phyloP scores from a whole-genome alignment of 2,888 invertebrate genomes.

The Cryptus armator region DNA sequence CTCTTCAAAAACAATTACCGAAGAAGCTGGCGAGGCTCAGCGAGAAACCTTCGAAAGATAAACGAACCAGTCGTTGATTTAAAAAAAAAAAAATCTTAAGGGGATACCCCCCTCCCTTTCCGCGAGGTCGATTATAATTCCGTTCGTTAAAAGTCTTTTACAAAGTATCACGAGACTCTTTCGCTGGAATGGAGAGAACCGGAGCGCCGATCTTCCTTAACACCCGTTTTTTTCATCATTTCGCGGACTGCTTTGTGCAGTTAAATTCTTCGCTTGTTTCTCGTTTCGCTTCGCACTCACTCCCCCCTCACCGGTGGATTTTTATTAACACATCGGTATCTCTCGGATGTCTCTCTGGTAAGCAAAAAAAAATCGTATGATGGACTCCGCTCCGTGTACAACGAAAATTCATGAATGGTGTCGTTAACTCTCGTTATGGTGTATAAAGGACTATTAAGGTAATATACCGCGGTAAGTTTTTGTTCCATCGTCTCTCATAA shows the following conservation, averaged over 20 bases:
- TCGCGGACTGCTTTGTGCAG: not conserved
- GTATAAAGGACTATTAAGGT: constrained; percentile 30
- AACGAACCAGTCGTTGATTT: constrained; percentile 50
- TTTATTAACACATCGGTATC: not conserved
- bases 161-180: constrained; percentile 17
- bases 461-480: too few relatives aligned
- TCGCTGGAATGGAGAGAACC: constrained; percentile 18
- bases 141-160: constrained; percentile 53
- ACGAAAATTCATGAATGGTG: constrained; percentile 47
- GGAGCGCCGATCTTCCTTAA: constrained; percentile 18
- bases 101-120: constrained; percentile 34
- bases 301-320: not conserved
- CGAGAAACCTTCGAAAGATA: constrained; percentile 10
- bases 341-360: not conserved
- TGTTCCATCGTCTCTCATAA: too few relatives aligned
- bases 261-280: constrained; percentile 33
- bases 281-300: not conserved
- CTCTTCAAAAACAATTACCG: constrained; percentile 62
- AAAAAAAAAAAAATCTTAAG: too few relatives aligned
- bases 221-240: constrained; percentile 4
- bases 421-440: constrained; percentile 53
- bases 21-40: not conserved
- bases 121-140: constrained; percentile 55
- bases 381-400: constrained; percentile 15
- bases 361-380: constrained; percentile 12